Evolutionary conservation across 1,140 invertebrate genomes (phyloP), one percentile per base, ranked within the genome.

Genomic region (Caenorhabditis brenneri): DNA sequence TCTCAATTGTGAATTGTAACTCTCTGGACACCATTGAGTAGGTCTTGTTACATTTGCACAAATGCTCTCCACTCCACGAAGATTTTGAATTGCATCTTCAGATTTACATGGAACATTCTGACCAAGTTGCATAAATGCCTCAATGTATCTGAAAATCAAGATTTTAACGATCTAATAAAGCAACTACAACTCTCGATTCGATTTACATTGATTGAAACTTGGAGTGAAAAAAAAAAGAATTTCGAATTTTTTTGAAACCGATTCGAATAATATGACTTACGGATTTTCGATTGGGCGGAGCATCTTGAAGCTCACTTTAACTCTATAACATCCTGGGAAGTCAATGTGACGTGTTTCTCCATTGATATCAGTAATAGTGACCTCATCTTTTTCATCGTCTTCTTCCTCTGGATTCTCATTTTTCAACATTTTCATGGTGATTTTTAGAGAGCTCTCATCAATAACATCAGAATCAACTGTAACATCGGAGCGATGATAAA

Each of bases 21-120:
- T 87, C 58, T 87, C 49, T 31, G 86, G 86, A 82, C 86, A 87
- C 86, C 86, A 87, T 60, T 87, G 87, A 7, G 83, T 60, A 42
- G 65, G 65, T 58, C 80, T 74, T 19, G 86, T 87, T 49, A 87
- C 85, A 79, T 87, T 87, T 3, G 85, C 69, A 48, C 49, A 82
- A 24, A 29, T 81, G 65, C 79, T 87, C 49, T 83, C 81, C 1
- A 82, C 60, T 82, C 42, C 81, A 12, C 58, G 39, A 65, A 60
- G 55, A 33, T 51, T 65, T 69, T 60, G 65, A 24, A 74, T 74
- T 7, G 80, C 22, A 58, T 86, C 69, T 24, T 83, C 78, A 19
- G 78, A 55, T 69, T 84, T 69, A 53, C 86, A 87, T 16, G 86
- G 86, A 48, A 87, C 42, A 58, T 87, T 87, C 15, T 84, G 87